Conservation (phyloP, 2,797 vertebrate species). For the Myotis planiceps region DNA sequence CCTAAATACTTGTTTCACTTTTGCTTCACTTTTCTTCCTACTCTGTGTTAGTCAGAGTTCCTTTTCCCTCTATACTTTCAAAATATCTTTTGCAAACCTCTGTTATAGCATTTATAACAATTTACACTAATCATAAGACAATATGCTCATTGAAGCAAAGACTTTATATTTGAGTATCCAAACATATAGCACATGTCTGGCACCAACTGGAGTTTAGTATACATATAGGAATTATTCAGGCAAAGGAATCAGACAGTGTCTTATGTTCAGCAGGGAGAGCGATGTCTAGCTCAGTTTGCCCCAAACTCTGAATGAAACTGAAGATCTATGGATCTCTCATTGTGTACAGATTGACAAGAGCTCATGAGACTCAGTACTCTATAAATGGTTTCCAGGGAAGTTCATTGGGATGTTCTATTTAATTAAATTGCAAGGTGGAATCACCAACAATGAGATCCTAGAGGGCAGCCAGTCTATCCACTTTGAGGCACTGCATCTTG, state of each 20-base stretch:
- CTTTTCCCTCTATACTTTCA: not conserved
- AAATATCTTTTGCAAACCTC: not conserved
- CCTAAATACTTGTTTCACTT: not conserved
- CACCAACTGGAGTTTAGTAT: not conserved
- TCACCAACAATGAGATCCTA: conserved; percentile 12
- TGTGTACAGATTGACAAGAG: not conserved
- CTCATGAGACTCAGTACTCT: not conserved
- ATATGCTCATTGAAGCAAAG: not conserved
- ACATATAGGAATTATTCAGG: not conserved
- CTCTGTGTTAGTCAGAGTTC: not conserved
- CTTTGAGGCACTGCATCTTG: conserved; percentile 12
- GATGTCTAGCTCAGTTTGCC: not conserved
- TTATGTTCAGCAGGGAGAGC: not conserved
- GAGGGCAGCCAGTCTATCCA: conserved; percentile 9
- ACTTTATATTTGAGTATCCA: not conserved
- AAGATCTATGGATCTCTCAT: not conserved
- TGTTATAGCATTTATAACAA: not conserved
- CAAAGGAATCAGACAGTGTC: not conserved
- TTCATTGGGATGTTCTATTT: conserved; percentile 27
- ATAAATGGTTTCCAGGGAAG: conserved; percentile 45
- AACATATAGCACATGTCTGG: not conserved
- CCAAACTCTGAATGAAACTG: not conserved
- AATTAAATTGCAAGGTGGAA: conserved; percentile 37
- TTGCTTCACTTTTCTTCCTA: not conserved
- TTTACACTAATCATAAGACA: not conserved